Evolutionary conservation across 2,113 vertebrate species (phyloP).

Genomic region (Corapipo altera): DNA sequence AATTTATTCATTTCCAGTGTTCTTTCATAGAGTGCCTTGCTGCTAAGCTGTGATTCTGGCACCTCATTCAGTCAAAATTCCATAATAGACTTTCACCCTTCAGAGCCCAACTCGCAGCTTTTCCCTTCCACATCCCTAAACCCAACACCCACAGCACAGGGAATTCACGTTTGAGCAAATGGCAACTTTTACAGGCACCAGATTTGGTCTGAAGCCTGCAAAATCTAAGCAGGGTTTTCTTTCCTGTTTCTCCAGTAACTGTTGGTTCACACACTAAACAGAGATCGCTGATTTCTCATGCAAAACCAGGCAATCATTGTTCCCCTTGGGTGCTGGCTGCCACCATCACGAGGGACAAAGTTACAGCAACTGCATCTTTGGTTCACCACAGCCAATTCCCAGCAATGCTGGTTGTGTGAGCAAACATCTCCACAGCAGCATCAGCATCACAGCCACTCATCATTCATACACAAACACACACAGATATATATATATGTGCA

Average conservation of each 20-base stretch:
- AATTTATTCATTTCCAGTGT: slow-evolving; percentile 40
- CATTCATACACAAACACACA: neutral
- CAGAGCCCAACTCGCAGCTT: neutral
- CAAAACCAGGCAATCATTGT: neutral
- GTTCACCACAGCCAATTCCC: neutral
- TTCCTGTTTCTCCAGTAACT: neutral
- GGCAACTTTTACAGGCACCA: neutral
- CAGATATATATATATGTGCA: fast-evolving
- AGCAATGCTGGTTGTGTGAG: neutral
- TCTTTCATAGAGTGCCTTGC: neutral
- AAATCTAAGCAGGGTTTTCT: neutral
- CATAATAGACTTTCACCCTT: neutral
- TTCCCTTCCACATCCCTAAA: neutral
- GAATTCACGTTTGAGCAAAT: neutral
- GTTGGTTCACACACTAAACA: neutral
- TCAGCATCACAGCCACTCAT: neutral
- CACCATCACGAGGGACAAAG: neutral
- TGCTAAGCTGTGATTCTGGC: slow-evolving; percentile 31
- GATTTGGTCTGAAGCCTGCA: neutral
- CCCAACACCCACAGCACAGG: neutral
- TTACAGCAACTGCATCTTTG: neutral
- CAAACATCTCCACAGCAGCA: neutral
- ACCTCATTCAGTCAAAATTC: neutral
- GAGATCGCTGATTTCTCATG: neutral
- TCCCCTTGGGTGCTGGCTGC: neutral